These are phyloP conservation scores for Hermodice carunculata DNA, from an alignment of 2,888 invertebrate species.

Conservation along the genomic window DNA sequence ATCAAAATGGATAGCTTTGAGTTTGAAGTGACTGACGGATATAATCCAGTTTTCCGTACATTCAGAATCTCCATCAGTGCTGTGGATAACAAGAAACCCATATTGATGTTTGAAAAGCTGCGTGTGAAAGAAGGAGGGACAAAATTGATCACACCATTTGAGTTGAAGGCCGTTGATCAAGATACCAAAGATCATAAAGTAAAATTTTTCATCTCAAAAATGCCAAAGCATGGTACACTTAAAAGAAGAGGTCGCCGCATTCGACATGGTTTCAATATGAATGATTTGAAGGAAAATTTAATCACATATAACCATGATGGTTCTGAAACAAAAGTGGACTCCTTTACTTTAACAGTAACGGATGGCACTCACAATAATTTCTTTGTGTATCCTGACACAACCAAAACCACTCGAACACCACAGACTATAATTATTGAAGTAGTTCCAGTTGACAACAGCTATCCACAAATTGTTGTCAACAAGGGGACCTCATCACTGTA, in stretches of 20 bases:
- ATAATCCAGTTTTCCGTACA: constrained; percentile 61
- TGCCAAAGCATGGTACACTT: constrained; percentile 65
- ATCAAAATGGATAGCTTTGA: constrained; percentile 68
- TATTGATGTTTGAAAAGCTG: constrained; percentile 61
- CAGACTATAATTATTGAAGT: constrained; percentile 64
- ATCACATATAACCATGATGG: constrained; percentile 69
- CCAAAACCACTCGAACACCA: constrained; percentile 53
- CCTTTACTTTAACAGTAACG: constrained; percentile 63
- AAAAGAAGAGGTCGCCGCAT: constrained; percentile 54
- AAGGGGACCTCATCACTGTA: constrained; percentile 56
- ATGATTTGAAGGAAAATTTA: constrained; percentile 60
- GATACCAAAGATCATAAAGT: constrained; percentile 61
- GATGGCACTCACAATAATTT: constrained; percentile 67
- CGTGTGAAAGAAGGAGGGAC: constrained; percentile 63
- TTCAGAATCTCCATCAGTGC: constrained; percentile 66
- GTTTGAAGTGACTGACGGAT: constrained; percentile 69
- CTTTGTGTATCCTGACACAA: constrained; percentile 62
- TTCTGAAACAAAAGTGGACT: constrained; percentile 63
- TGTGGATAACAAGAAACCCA: constrained; percentile 68
- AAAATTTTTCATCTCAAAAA: constrained; percentile 60
- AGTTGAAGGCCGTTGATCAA: constrained; percentile 64
- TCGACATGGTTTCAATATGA: constrained; percentile 61
- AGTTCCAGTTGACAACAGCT: constrained; percentile 64
- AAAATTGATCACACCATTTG: constrained; percentile 66
- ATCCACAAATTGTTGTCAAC: constrained; percentile 62